Percentiles rank a stretch among this genome's conserved stretches.
phyloP scores from a whole-genome alignment of 2,888 invertebrate genomes.

The Atethmia centrago region DNA sequence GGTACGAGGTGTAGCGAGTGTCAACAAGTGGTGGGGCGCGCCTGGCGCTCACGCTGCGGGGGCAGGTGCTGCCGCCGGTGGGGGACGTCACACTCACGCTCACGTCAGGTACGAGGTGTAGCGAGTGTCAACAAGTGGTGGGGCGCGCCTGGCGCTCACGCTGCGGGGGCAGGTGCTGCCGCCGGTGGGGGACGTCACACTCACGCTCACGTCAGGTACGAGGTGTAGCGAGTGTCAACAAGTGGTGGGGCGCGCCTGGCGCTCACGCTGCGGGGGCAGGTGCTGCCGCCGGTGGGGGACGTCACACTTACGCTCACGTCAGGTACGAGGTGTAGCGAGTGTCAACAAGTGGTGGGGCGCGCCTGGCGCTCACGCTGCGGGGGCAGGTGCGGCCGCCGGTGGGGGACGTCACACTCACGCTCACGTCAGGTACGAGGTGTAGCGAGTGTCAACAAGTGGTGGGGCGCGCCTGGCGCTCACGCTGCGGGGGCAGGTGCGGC shows the following conservation, averaged over 20 bases:
- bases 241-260: conserved; percentile 93
- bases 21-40: too few species aligned
- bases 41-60: conserved; percentile 92
- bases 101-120: conserved; percentile 58
- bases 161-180: conserved; percentile 92
- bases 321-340: too few species aligned
- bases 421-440: conserved; percentile 71
- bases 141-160: conserved; percentile 92
- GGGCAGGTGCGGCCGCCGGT: conserved; percentile 93
- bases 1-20: too few species aligned
- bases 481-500: conserved; percentile 91
- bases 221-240: too few species aligned
- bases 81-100: conserved; percentile 90
- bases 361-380: conserved; percentile 92
- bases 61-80: conserved; percentile 92
- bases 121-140: too few species aligned
- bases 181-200: conserved; percentile 91
- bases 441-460: too few species aligned
- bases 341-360: too few species aligned
- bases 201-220: conserved; percentile 83
- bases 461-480: conserved; percentile 93
- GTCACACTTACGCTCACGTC: conserved; percentile 89
- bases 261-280: conserved; percentile 91
- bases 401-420: conserved; percentile 89
- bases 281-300: conserved; percentile 92